phyloP scores from a whole-genome alignment of 2,113 vertebrate species.

The Pterocles orientalis region DNA sequence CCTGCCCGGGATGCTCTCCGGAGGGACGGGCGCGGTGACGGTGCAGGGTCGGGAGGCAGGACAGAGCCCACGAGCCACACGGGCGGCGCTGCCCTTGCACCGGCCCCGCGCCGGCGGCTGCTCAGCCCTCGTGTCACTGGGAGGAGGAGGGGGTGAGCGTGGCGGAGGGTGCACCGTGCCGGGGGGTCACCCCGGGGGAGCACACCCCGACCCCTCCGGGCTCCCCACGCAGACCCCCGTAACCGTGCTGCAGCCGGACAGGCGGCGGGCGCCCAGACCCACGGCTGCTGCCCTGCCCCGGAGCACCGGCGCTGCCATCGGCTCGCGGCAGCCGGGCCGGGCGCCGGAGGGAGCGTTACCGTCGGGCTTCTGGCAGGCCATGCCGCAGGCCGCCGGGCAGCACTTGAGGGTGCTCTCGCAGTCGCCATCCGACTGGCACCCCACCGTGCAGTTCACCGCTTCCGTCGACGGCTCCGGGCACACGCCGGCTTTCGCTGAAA shows the following conservation, averaged over 20 bases:
- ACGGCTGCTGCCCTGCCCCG: accelerated
- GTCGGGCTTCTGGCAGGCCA: constrained; percentile 60
- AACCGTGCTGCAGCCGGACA: accelerated
- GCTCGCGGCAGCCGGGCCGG: not conserved
- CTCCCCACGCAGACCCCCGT: accelerated
- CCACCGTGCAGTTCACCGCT: constrained; percentile 45
- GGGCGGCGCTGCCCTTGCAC: not conserved
- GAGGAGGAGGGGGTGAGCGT: accelerated
- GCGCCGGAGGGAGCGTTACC: constrained; percentile 47
- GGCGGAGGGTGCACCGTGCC: not conserved
- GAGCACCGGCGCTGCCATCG: not conserved
- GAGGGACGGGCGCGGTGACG: accelerated
- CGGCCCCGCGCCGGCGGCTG: not conserved
- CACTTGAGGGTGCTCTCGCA: constrained; percentile 67
- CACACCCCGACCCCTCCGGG: not conserved
- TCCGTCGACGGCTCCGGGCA: not conserved
- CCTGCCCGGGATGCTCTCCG: not conserved
- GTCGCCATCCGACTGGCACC: constrained; percentile 67
- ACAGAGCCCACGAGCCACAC: not conserved
- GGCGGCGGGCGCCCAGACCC: accelerated
- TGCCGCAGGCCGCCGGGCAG: constrained; percentile 58
- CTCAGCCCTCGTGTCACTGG: accelerated
- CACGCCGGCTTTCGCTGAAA: constrained; percentile 60
- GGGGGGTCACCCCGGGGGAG: accelerated
- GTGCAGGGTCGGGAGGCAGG: not conserved